A percentile compares a stretch with the other conserved stretches of the same genome.
Conservation (phyloP, 2,797 vertebrate species). For the Tarsius wallacei region DNA sequence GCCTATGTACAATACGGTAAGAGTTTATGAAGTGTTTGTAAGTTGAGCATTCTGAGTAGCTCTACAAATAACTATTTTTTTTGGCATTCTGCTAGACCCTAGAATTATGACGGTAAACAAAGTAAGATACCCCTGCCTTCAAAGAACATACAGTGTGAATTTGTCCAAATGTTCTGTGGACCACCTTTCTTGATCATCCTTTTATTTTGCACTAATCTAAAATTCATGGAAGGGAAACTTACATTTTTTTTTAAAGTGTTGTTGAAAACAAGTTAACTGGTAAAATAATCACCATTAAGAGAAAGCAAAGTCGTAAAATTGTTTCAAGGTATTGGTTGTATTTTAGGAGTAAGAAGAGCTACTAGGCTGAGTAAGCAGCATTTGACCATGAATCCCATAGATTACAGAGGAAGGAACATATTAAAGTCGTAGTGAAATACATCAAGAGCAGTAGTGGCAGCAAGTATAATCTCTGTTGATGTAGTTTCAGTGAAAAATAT, state of each 20-base stretch:
- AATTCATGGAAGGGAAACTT: conserved; percentile 36
- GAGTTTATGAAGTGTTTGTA: conserved; percentile 32
- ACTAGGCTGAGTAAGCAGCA: neutral
- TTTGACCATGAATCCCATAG: neutral
- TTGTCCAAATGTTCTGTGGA: neutral
- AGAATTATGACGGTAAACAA: conserved; percentile 27
- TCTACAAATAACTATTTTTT: conserved; percentile 14
- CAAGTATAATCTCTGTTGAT: neutral
- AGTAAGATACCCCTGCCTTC: neutral
- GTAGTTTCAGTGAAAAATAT: neutral
- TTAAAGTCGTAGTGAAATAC: neutral
- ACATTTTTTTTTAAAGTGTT: neutral
- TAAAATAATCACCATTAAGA: conserved; percentile 32
- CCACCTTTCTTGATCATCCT: neutral
- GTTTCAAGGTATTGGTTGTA: neutral
- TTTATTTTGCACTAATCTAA: conserved; percentile 37
- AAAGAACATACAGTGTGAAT: neutral
- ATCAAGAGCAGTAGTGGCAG: neutral
- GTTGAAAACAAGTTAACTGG: conserved; percentile 50
- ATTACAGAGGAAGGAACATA: neutral
- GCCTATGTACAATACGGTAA: neutral
- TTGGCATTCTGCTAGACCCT: neutral
- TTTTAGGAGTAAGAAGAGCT: neutral
- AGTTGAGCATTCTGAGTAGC: conserved; percentile 40
- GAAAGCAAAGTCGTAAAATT: conserved; percentile 24